Evolutionary conservation across 2,888 invertebrate genomes (phyloP).

Genomic region (Nemotelus nigrinus): DNA sequence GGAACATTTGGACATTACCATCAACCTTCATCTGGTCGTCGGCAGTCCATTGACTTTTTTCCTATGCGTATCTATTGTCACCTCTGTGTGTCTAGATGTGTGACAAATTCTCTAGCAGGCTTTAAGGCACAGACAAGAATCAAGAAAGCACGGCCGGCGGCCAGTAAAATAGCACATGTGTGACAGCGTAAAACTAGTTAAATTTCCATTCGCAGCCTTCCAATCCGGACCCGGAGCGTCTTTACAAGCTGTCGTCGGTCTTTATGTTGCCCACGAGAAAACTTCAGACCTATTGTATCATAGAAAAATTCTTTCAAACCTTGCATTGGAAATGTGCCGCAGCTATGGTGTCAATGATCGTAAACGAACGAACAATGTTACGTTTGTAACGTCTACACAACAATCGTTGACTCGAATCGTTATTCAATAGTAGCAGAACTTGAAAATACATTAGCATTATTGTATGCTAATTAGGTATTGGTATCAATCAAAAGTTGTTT

Average conservation of each 20-base stretch:
- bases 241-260: slow-evolving; percentile 12
- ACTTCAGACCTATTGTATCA: slow-evolving; percentile 16
- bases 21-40: no score
- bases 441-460: slow-evolving; percentile 46
- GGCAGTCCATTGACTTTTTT: no score
- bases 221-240: neutral
- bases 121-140: neutral
- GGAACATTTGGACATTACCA: no score
- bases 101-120: slow-evolving; percentile 1
- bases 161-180: neutral
- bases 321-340: slow-evolving; percentile 1
- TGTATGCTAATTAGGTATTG: slow-evolving; percentile 50
- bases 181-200: slow-evolving; percentile 32
- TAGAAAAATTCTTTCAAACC: slow-evolving; percentile 9
- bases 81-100: neutral
- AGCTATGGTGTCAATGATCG: slow-evolving; percentile 2
- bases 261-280: slow-evolving; percentile 3
- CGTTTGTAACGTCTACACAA: slow-evolving; percentile 23
- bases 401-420: slow-evolving; percentile 5
- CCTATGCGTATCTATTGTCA: neutral
- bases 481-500: slow-evolving; percentile 48
- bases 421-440: slow-evolving; percentile 26
- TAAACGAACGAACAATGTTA: slow-evolving; percentile 24
- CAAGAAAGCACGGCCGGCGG: neutral
- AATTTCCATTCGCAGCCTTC: slow-evolving; percentile 21